Percentiles rank a stretch among this genome's conserved stretches.
These are phyloP conservation scores for Aldabrachelys gigantea DNA, from an alignment of 2,113 vertebrate genomes.

Conservation along the genomic window DNA sequence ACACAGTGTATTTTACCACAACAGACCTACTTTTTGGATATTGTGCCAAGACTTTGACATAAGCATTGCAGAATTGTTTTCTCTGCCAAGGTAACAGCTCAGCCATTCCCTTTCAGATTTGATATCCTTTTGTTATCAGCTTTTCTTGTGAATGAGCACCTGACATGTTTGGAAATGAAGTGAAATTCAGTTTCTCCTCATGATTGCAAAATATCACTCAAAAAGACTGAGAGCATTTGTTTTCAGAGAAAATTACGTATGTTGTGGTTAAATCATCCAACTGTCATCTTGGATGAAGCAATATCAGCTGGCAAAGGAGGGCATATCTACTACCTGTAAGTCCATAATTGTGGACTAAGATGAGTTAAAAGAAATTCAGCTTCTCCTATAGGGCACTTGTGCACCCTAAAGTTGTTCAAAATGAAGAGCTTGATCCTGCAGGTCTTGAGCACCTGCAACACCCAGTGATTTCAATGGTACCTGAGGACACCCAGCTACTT, in stretches of 20 bases:
- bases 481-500: background rate
- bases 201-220: slow-evolving; percentile 17
- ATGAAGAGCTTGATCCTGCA: background rate
- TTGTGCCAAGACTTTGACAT: slow-evolving; percentile 17
- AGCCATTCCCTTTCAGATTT: background rate
- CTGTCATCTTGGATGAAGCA: background rate
- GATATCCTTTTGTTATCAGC: slow-evolving; percentile 30
- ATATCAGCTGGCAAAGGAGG: background rate
- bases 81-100: background rate
- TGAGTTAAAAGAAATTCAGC: background rate
- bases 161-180: slow-evolving; percentile 8
- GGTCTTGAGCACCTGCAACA: background rate
- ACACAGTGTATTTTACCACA: background rate
- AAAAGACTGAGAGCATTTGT: background rate
- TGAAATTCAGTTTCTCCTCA: slow-evolving; percentile 19
- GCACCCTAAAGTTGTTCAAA: background rate
- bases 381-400: background rate
- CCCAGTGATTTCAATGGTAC: background rate
- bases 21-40: slow-evolving; percentile 14
- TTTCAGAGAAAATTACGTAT: background rate
- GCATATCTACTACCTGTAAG: background rate
- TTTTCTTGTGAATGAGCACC: background rate
- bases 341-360: background rate
- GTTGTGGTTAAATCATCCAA: background rate
- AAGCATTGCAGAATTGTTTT: slow-evolving; percentile 2